Percentiles rank a stretch among this genome's conserved stretches.
phyloP scores from a whole-genome alignment of 1,140 invertebrate species.

The Portunus trituberculatus region DNA sequence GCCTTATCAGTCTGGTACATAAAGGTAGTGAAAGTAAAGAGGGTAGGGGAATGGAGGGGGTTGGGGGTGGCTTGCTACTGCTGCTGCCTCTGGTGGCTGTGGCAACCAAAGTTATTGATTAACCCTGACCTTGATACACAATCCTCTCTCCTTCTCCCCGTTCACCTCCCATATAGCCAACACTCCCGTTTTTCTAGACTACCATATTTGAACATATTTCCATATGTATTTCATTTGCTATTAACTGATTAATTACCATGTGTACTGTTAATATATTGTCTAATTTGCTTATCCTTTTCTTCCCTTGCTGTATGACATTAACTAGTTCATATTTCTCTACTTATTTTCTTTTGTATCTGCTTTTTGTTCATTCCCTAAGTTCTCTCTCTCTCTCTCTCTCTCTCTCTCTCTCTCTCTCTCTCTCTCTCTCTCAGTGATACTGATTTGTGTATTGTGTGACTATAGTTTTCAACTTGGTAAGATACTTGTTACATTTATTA shows the following conservation, averaged over 20 bases:
- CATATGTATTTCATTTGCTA: not conserved
- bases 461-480: too few relatives aligned
- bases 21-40: not conserved
- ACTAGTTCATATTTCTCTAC: not conserved
- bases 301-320: too few relatives aligned
- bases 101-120: conserved; percentile 56
- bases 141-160: conserved; percentile 10
- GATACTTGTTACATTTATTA: too few relatives aligned
- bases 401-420: not conserved
- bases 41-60: not conserved
- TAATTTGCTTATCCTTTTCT: too few relatives aligned
- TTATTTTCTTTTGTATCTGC: not conserved
- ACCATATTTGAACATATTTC: not conserved
- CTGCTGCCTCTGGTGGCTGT: conserved; percentile 12
- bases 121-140: conserved; percentile 50
- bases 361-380: not conserved
- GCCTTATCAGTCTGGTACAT: not conserved
- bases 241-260: too few relatives aligned
- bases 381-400: conserved; percentile 53
- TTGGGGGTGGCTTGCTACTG: not conserved
- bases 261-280: too few relatives aligned
- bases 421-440: too few relatives aligned
- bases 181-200: not conserved
- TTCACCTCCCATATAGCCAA: not conserved
- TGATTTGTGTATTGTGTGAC: too few relatives aligned